Evolutionary conservation across 2,113 vertebrate genomes (phyloP).

Genomic region (Gavialis gangeticus): DNA sequence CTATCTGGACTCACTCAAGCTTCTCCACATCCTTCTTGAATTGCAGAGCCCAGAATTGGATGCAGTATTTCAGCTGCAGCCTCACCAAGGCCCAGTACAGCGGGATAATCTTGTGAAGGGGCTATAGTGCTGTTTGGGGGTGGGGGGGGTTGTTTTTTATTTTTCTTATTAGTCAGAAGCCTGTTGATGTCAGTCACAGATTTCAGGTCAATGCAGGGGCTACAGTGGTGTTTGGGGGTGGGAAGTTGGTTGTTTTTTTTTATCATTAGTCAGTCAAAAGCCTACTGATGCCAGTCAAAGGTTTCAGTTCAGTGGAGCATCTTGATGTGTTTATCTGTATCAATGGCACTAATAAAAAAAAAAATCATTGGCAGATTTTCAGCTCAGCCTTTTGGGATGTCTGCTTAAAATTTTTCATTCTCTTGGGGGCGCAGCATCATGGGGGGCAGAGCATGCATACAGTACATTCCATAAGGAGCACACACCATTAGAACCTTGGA

Average conservation of each 20-base stretch:
- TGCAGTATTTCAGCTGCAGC: too few relatives aligned
- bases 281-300: constrained; percentile 36
- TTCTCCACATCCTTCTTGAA: too few relatives aligned
- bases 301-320: constrained; percentile 28
- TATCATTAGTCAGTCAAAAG: constrained; percentile 34
- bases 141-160: neutral
- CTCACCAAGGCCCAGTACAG: too few relatives aligned
- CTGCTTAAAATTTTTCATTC: neutral
- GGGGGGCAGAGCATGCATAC: neutral
- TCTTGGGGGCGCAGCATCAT: neutral
- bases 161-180: constrained; percentile 10
- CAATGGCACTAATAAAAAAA: neutral
- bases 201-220: constrained; percentile 21
- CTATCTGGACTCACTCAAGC: too few relatives aligned
- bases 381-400: constrained; percentile 30
- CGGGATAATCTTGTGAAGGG: neutral
- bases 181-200: constrained; percentile 37
- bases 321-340: neutral
- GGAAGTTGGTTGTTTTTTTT: neutral
- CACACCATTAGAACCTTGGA: neutral
- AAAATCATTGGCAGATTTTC: neutral
- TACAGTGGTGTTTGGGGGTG: too few relatives aligned
- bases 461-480: neutral
- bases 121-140: too few relatives aligned
- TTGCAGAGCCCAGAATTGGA: too few relatives aligned